A percentile compares a stretch with the other conserved stretches of the same genome.
phyloP scores from a whole-genome alignment of 2,113 vertebrate genomes.

The Cochlearius cochlearius region DNA sequence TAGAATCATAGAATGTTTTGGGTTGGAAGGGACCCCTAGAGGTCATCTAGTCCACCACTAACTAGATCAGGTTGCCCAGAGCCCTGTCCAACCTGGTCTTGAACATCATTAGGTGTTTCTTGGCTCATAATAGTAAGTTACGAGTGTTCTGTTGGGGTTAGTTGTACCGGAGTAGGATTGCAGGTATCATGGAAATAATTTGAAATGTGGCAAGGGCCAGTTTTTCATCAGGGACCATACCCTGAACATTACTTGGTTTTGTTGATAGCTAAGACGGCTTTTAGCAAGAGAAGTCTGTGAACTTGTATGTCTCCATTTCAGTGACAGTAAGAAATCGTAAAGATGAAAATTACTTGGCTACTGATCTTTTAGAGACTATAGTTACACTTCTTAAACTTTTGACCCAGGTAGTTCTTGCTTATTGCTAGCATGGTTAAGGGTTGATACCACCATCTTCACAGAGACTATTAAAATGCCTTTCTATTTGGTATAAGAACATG shows the following conservation, averaged over 20 bases:
- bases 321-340: not conserved
- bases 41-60: no score
- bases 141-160: not conserved
- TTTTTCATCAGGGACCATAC: not conserved
- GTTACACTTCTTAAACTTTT: not conserved
- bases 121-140: not conserved
- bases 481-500: not conserved
- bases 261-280: not conserved
- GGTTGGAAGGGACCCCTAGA: no score
- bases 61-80: no score
- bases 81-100: no score
- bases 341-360: not conserved
- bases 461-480: not conserved
- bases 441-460: not conserved
- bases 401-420: not conserved
- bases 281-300: not conserved
- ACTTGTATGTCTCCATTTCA: not conserved
- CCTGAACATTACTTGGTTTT: not conserved
- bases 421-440: not conserved
- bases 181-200: not conserved
- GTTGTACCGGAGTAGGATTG: not conserved
- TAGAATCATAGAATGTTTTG: no score
- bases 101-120: not conserved
- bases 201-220: not conserved
- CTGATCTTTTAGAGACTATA: not conserved